Base-by-base conservation (phyloP, 2,797 vertebrate genomes). In the Acanthiza pusilla region DNA sequence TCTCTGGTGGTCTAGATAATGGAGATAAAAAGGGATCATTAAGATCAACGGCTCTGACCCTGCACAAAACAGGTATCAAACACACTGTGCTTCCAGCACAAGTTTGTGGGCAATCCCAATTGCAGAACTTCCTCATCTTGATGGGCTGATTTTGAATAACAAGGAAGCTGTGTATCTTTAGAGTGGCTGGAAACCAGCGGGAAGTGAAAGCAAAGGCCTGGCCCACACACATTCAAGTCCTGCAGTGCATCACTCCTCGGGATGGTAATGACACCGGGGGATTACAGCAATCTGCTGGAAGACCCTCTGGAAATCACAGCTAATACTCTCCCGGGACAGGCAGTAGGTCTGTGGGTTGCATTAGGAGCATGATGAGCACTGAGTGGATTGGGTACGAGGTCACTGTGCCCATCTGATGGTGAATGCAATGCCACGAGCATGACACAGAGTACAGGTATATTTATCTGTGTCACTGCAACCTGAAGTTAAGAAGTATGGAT, bases 241-340 rank as follows among this genome's bases (percentile, higher is more conserved):
- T 16, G 21, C 0, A 21, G 17, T 7, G 19, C 1, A 1, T 65
- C 57, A 67, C 29, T 74, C 45, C 70, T 75, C 30, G 1, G 4
- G 3, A 68, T 1, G 4, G 61, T 9, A 84, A 50, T 0, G 8
- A 18, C 38, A 42, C 13, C 0, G 0, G 45, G 8, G 67, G 86
- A 74, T 79, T 63, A 62, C 38, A 73, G 55, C 51, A 58, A 68
- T 14, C 62, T 40, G 55, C 62, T 43, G 30, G 21, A 54, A 85
- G 58, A 80, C 53, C 26, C 72, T 71, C 68, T 71, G 87, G 32
- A 67, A 81, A 60, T 32, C 81, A 53, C 36, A 89, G 87, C 29
- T 63, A 38, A 76, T 9, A 4, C 57, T 45, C 42, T 3, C 2
- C 16, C 12, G 53, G 63, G 48, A 66, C 50, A 74, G 57, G 17